Conservation (phyloP, 2,113 vertebrate genomes). For the Oceanites oceanicus region DNA sequence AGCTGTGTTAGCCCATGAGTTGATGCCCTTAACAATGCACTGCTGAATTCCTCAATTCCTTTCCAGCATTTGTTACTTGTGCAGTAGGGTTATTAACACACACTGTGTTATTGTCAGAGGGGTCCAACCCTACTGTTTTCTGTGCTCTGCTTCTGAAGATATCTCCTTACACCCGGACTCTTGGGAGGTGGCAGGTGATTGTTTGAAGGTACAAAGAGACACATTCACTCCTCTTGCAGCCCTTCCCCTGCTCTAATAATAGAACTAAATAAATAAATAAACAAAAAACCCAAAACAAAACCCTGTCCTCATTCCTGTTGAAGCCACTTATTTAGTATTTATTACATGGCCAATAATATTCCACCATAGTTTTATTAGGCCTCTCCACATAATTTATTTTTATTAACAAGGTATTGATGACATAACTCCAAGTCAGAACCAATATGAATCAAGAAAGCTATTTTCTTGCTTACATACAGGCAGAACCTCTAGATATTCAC, state of each 20-base stretch:
- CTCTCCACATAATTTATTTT: background rate
- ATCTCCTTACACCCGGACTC: rapidly evolving
- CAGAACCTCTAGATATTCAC: background rate
- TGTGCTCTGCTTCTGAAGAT: background rate
- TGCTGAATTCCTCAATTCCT: background rate
- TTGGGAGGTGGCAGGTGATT: background rate
- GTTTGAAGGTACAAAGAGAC: background rate
- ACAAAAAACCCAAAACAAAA: background rate
- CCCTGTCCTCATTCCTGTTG: rapidly evolving
- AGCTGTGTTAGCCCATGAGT: background rate
- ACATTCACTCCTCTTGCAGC: background rate
- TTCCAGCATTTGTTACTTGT: background rate
- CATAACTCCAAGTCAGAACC: background rate
- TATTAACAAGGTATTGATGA: background rate
- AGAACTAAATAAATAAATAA: background rate
- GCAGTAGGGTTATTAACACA: background rate
- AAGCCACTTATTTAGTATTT: background rate
- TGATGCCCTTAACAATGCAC: background rate
- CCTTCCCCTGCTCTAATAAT: background rate
- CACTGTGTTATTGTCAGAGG: background rate
- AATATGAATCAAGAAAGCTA: background rate
- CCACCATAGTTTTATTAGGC: background rate
- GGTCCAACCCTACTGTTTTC: background rate
- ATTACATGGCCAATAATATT: background rate
- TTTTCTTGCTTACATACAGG: background rate